These are phyloP conservation scores for Drosophila subpulchrella DNA, from an alignment of 1,140 invertebrate species.

Conservation along the genomic window DNA sequence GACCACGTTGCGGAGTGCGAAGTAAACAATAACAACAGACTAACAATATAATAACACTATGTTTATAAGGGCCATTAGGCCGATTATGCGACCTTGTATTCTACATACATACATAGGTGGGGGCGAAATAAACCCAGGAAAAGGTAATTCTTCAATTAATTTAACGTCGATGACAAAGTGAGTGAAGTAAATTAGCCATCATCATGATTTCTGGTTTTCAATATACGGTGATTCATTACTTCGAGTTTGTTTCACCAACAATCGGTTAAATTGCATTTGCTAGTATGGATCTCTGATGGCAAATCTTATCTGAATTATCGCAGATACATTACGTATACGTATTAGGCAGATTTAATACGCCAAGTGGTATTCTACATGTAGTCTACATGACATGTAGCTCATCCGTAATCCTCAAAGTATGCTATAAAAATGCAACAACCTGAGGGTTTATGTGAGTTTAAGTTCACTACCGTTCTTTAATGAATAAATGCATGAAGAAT, in stretches of 20 bases:
- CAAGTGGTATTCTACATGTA: constrained; percentile 2
- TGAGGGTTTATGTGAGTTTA: neutral
- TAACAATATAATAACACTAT: constrained; percentile 9
- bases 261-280: neutral
- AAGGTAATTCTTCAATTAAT: constrained; percentile 4
- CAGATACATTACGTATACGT: constrained; percentile 11
- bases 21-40: constrained; percentile 31
- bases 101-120: constrained; percentile 6
- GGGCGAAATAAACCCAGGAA: neutral
- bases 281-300: neutral
- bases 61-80: constrained; percentile 11
- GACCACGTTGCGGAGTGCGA: constrained; percentile 55
- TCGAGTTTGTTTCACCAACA: constrained; percentile 3
- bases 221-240: neutral
- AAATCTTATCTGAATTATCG: constrained; percentile 3
- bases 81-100: constrained; percentile 21
- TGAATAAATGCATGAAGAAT: neutral
- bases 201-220: constrained; percentile 5
- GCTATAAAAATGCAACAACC: constrained; percentile 1
- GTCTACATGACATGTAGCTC: neutral
- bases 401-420: constrained; percentile 15
- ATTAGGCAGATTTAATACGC: neutral
- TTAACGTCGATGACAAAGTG: neutral
- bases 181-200: constrained; percentile 2
- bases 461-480: too few relatives aligned